These are phyloP conservation scores for Phallusia fumigata DNA, from an alignment of 23 tunicate species.

Conservation along the genomic window DNA sequence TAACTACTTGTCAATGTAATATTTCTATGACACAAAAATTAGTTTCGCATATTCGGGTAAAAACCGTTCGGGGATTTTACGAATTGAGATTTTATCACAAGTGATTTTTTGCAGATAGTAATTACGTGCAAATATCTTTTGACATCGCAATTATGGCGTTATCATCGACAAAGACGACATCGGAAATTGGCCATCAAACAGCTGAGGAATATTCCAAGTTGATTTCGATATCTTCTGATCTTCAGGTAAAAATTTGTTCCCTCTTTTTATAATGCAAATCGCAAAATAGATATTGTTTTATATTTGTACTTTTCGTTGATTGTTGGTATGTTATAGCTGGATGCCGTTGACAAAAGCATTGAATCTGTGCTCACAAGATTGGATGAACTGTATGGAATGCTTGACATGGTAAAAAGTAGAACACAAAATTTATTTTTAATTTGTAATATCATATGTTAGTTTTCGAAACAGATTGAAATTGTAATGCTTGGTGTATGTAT, in stretches of 20 bases:
- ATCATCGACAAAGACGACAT: not conserved
- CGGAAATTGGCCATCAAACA: not conserved
- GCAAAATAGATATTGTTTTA: too few species aligned
- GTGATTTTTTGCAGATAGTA: not conserved
- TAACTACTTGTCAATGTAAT: too few species aligned
- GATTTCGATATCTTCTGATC: not conserved
- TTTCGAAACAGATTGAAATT: too few species aligned
- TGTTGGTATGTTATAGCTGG: slow-evolving; percentile 20
- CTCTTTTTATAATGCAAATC: not conserved
- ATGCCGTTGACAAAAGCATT: slow-evolving; percentile 46
- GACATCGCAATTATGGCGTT: not conserved
- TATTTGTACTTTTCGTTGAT: not conserved
- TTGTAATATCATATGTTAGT: too few species aligned
- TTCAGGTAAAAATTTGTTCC: not conserved
- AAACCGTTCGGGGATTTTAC: too few species aligned
- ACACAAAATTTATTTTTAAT: too few species aligned
- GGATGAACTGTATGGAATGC: slow-evolving; percentile 77
- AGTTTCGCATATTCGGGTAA: too few species aligned
- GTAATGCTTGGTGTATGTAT: too few species aligned
- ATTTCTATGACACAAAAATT: too few species aligned
- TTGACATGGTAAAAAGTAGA: slow-evolving; percentile 59
- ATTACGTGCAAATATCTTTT: not conserved
- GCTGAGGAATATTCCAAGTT: not conserved
- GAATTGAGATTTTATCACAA: too few species aligned
- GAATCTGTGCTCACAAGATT: slow-evolving; percentile 53